Conservation (phyloP, 2,888 invertebrate genomes). For the Pecten maximus region DNA sequence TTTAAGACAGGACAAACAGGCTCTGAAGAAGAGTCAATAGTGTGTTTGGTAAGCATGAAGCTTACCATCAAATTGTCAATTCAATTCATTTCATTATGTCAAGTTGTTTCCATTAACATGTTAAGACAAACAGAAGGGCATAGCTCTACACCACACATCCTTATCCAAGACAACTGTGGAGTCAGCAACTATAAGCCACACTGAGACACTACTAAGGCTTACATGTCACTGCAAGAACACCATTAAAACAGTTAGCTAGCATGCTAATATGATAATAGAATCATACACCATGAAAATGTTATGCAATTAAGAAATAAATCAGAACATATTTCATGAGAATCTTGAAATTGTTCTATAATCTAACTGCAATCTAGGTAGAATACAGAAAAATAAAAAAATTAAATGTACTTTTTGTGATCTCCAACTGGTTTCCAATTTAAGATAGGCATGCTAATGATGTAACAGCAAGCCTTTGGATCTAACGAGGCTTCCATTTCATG, state of each 20-base stretch:
- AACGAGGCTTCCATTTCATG: not conserved
- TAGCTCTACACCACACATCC: not conserved
- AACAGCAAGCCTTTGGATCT: not conserved
- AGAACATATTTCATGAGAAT: not conserved
- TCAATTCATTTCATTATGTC: too few species aligned
- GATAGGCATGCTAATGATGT: not conserved
- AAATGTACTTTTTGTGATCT: slow-evolving; percentile 28
- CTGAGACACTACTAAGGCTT: not conserved
- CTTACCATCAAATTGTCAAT: too few species aligned
- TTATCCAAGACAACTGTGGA: not conserved
- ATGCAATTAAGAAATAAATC: not conserved
- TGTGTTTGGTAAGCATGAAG: too few species aligned
- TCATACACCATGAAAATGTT: not conserved
- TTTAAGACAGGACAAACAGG: too few species aligned
- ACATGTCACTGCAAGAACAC: not conserved
- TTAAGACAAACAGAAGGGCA: too few species aligned
- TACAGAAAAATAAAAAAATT: not conserved
- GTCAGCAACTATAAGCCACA: not conserved
- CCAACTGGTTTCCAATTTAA: not conserved
- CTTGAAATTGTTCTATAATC: not conserved
- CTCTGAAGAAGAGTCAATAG: too few species aligned
- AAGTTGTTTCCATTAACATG: too few species aligned
- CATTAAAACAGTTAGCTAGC: slow-evolving; percentile 14
- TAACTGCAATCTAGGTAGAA: not conserved
- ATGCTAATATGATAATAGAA: not conserved